Base-by-base conservation (phyloP, 2,113 vertebrate genomes). In the Arizona elegans region DNA sequence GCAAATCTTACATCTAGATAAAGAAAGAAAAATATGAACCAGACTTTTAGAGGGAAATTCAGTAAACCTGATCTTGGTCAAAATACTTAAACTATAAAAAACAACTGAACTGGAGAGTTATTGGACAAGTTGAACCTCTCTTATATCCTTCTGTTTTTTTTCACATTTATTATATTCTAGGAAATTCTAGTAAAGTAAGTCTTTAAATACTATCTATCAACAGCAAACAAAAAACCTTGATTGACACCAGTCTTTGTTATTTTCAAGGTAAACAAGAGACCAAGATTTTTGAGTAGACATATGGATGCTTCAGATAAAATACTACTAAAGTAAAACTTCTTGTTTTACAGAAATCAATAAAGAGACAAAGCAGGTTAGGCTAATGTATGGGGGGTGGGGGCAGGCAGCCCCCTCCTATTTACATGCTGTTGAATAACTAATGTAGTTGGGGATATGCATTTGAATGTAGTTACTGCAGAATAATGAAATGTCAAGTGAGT, bases 401-500 rank as follows among this genome's bases (percentile, higher is more conserved):
- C 38, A 43, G 38, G 12, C 91, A 0, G 92, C 94, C 94, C 94
- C 91, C 90, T 93, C 96, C 96, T 93, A 95, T 96, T 95, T 95
- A 95, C 93, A 94, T 70, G 89, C 88, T 91, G 92, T 56, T 43
- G 81, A 94, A 95, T 0, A 55, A 95, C 91, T 96, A 95, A 97
- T 96, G 94, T 52, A 59, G 93, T 95, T 94, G 96, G 92, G 95
- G 33, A 55, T 86, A 2, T 0, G 65, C 11, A 93, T 89, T 87
- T 92, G 96, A 94, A 94, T 70, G 29, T 12, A 91, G 90, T 93
- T 93, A 47, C 89, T 29, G 62, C 0, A 89, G 53, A 90, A 95
- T 96, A 89, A 97, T 86, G 93, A 95, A 94, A 96, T 90, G 91
- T 94, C 95, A 94, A 95, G 93, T 93, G 95, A 96, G 94, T 93